Conservation (phyloP, 1,140 invertebrate species). For the Eubasilissa regina region DNA sequence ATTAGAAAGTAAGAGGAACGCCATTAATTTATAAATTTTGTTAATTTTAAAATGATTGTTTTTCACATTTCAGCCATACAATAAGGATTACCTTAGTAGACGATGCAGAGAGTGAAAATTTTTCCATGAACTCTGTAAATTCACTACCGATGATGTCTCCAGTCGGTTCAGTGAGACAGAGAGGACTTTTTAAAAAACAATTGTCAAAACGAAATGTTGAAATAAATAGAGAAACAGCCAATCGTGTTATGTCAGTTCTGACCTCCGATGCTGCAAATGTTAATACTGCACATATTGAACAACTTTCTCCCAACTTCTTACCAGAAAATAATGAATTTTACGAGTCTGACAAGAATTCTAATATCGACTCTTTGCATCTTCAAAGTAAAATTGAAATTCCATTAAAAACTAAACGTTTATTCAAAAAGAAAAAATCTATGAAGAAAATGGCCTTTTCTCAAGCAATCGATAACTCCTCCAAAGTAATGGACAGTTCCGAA, state of each 20-base stretch:
- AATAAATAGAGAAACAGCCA: background rate
- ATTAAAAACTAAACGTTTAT: constrained; percentile 25
- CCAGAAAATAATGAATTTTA: background rate
- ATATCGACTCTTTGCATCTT: constrained; percentile 16
- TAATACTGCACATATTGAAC: too few relatives aligned
- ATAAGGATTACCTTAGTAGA: constrained; percentile 35
- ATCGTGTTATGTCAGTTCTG: background rate
- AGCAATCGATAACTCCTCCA: constrained; percentile 38
- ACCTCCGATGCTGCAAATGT: background rate
- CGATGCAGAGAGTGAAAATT: constrained; percentile 26
- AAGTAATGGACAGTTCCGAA: constrained; percentile 19
- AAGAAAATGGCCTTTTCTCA: constrained; percentile 32
- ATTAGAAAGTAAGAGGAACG: too few relatives aligned
- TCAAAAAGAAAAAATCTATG: constrained; percentile 37
- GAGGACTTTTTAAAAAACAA: constrained; percentile 32
- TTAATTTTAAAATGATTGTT: too few relatives aligned
- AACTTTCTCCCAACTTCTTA: background rate
- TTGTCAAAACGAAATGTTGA: background rate
- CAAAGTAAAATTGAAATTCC: constrained; percentile 8
- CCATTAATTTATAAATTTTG: too few relatives aligned
- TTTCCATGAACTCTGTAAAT: constrained; percentile 26
- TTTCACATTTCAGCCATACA: constrained; percentile 13
- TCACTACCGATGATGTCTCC: constrained; percentile 44
- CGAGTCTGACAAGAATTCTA: constrained; percentile 9
- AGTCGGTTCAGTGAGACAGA: background rate